A percentile compares a stretch with the other conserved stretches of the same genome.
Evolutionary conservation across 2,113 vertebrate genomes (phyloP).

Genomic region (Syrrhaptes paradoxus): DNA sequence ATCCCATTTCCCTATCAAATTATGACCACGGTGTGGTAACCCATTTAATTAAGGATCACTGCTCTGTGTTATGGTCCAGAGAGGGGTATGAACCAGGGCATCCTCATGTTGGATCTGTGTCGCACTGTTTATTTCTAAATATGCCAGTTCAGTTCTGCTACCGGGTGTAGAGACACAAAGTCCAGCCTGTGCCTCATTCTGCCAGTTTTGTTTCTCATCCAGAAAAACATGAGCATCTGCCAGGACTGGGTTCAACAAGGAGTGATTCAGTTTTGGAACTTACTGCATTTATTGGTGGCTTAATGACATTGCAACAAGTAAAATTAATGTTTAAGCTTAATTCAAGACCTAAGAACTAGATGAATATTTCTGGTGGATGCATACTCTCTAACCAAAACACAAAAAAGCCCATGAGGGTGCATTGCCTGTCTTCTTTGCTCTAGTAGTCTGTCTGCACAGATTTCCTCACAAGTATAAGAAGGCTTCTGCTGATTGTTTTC

Average conservation of each 20-base stretch:
- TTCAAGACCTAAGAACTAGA: not conserved
- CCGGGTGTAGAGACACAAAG: slow-evolving; percentile 28
- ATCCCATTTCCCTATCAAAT: not conserved
- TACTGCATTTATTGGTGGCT: not conserved
- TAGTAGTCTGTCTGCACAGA: slow-evolving; percentile 1
- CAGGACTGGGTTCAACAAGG: slow-evolving; percentile 10
- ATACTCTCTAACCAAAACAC: not conserved
- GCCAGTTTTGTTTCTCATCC: slow-evolving; percentile 26
- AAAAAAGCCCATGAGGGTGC: not conserved
- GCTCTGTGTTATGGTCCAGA: not conserved
- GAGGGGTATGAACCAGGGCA: not conserved
- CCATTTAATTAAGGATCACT: not conserved
- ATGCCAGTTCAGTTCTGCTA: not conserved
- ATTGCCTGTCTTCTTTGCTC: not conserved
- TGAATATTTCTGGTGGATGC: not conserved
- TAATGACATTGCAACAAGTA: not conserved
- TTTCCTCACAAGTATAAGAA: not conserved
- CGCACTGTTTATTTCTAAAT: not conserved
- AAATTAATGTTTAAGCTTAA: slow-evolving; percentile 21
- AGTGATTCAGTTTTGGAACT: slow-evolving; percentile 38
- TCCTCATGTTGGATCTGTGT: not conserved
- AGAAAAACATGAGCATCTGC: slow-evolving; percentile 42
- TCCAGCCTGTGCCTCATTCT: slow-evolving; percentile 44
- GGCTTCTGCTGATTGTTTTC: slow-evolving; percentile 18
- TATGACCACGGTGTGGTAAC: not conserved